phyloP scores from a whole-genome alignment of 2,113 vertebrate species.

The Astur gentilis region DNA sequence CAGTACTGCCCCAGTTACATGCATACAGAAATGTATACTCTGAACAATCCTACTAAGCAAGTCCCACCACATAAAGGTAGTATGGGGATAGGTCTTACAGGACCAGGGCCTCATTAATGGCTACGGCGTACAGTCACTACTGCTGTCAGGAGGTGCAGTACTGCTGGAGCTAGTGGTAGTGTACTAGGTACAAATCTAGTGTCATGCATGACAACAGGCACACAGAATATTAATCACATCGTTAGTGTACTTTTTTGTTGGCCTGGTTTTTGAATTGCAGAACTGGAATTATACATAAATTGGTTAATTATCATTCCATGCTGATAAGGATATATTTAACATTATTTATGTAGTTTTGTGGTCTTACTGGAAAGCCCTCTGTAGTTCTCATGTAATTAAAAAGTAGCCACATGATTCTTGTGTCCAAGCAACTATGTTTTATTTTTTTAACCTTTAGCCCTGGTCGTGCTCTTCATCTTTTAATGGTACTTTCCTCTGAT shows the following conservation, averaged over 20 bases:
- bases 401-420: not conserved
- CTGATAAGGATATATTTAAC: not conserved
- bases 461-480: not conserved
- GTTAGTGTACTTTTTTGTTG: not conserved
- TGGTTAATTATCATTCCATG: not conserved
- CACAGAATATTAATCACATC: not conserved
- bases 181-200: not conserved
- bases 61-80: not conserved
- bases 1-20: not conserved
- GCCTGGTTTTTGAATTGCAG: not conserved
- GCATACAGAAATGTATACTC: not conserved
- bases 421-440: not conserved
- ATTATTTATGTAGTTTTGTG: not conserved
- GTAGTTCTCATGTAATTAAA: conserved; percentile 24
- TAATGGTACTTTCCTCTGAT: not conserved
- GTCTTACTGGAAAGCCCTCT: not conserved
- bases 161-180: not conserved
- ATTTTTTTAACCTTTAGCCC: not conserved
- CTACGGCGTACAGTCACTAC: not conserved
- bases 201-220: not conserved
- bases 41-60: not conserved
- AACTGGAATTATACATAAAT: not conserved
- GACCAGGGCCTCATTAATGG: not conserved
- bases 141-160: not conserved
- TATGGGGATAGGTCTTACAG: not conserved